A percentile compares a stretch with the other conserved stretches of the same genome.
Conservation (phyloP, 2,797 vertebrate species). For the Peromyscus aztecus region DNA sequence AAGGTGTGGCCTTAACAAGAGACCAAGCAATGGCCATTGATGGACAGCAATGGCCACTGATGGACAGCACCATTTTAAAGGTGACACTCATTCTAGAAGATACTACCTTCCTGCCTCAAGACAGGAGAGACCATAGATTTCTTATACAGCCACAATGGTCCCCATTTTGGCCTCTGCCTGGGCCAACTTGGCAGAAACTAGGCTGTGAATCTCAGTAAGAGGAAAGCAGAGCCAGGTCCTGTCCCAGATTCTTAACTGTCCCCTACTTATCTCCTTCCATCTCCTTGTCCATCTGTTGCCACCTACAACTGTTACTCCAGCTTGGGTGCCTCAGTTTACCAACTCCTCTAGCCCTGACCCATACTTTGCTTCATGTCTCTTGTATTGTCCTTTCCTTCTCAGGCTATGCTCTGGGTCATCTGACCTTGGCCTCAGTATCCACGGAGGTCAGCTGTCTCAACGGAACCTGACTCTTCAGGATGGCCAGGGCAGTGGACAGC, state of each 20-base stretch:
- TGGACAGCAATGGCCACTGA: too few relatives aligned
- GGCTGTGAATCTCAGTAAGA: background rate
- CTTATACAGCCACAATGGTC: background rate
- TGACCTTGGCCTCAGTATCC: slow-evolving; percentile 11
- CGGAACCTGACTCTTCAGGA: background rate
- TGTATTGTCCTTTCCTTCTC: background rate
- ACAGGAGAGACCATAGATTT: background rate
- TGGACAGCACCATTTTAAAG: background rate
- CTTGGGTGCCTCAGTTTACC: background rate
- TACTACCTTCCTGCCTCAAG: background rate
- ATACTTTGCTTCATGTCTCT: background rate
- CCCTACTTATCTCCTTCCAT: background rate
- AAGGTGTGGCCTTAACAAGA: background rate
- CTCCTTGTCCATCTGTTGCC: background rate
- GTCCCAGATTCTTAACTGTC: background rate
- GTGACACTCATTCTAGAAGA: background rate
- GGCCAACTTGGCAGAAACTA: background rate
- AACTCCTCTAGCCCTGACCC: background rate
- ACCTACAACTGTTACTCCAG: background rate
- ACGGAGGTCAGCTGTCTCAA: background rate
- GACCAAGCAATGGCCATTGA: background rate
- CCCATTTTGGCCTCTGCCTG: background rate
- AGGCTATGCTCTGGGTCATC: background rate
- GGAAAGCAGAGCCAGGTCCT: background rate
- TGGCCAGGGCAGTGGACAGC: background rate